Conservation (phyloP, 2,888 invertebrate species). For the Reticulitermes lucifugus region DNA sequence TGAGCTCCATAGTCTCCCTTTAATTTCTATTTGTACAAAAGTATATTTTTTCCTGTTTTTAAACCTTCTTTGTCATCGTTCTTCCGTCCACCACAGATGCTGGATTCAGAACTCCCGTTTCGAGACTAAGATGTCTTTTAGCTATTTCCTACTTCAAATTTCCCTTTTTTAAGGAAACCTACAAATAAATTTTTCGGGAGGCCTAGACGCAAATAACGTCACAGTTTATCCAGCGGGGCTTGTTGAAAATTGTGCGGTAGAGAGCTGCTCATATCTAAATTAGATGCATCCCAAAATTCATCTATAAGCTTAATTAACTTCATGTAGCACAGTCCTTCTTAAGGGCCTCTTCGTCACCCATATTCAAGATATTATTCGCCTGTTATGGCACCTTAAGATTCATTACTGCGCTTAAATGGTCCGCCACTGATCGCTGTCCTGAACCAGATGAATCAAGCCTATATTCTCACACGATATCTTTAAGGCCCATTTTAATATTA, state of each 20-base stretch:
- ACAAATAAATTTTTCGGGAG: background rate
- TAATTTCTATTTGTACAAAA: slow-evolving; percentile 32
- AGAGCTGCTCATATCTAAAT: too few relatives aligned
- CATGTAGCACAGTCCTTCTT: too few relatives aligned
- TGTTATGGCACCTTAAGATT: too few relatives aligned
- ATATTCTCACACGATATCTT: too few relatives aligned
- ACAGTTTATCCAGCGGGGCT: background rate
- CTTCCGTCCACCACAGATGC: slow-evolving; percentile 46
- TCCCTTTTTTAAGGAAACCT: background rate
- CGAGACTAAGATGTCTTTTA: slow-evolving; percentile 33
- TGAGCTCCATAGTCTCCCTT: background rate
- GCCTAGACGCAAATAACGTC: background rate
- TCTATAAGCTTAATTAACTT: too few relatives aligned
- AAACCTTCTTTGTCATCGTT: background rate
- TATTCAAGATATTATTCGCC: too few relatives aligned
- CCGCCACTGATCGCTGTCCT: too few relatives aligned
- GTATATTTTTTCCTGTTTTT: slow-evolving; percentile 33
- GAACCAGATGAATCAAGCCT: too few relatives aligned
- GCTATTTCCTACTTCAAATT: slow-evolving; percentile 38
- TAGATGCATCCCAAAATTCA: too few relatives aligned
- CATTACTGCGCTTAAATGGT: too few relatives aligned
- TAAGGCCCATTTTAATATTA: too few relatives aligned
- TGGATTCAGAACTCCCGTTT: slow-evolving; percentile 7
- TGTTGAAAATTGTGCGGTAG: background rate
- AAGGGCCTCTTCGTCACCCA: too few relatives aligned